Evolutionary conservation across 2,113 vertebrate genomes (phyloP), one percentile per base, ranked within the genome.

Genomic region (Archocentrus centrarchus): DNA sequence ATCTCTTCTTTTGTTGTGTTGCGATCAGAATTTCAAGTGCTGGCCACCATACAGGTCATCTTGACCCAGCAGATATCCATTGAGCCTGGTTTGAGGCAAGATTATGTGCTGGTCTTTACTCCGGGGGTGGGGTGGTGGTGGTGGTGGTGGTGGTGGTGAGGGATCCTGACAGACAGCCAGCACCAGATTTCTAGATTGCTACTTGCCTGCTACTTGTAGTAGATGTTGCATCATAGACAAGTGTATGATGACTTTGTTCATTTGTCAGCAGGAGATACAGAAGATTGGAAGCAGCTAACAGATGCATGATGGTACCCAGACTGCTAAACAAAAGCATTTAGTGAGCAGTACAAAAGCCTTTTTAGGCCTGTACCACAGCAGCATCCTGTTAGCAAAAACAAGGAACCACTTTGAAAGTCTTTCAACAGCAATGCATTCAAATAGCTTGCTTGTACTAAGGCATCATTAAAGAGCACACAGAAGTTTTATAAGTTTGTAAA

Each of bases 191-290:
- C n/a, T 39, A 64, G 30, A 5, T 32, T 6, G 5, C 27, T n/a
- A 2, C 35, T 61, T 22, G 60, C 66, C 3, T 82, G 30, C 53
- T 50, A 32, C 24, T 68, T 47, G 13, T 50, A 61, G 59, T 64
- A 15, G 39, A 59, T 41, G 47, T 58, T 77, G 68, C 61, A n/a
- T 81, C 22, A 24, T 37, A 35, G 15, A 64, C 39, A 50, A 77
- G 47, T 80, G 30, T 32, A 3, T 77, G 60, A 47, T 30, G 44
- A 59, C 41, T 75, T 81, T 68, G 22, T 76, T 53, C 18, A 47
- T 77, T 60, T 81, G 44, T 85, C 68, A 14, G 22, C 39, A 70
- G 24, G 66, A 70, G 66, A 70, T 24, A 73, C 27, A 30, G 66
- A 50, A 1, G 14, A 68, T 47, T 9, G 9, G 22, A 70, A 70